Conservation (phyloP, 2,797 vertebrate species). For the Artibeus lituratus region DNA sequence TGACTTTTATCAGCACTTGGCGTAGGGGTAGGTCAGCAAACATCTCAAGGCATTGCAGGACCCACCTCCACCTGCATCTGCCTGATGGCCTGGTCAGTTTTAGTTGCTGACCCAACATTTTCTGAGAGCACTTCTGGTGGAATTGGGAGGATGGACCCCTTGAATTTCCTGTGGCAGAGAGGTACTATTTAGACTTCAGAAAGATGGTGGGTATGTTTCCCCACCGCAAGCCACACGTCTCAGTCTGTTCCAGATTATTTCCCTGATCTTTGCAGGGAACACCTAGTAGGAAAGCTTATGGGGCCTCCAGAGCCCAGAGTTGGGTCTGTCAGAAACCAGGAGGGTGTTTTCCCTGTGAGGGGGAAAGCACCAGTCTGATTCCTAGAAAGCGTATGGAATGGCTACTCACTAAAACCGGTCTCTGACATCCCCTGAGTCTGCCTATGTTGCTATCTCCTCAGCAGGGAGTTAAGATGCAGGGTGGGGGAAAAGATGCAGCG, state of each 20-base stretch:
- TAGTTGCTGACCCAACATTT: neutral
- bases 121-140: neutral
- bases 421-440: neutral
- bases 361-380: neutral
- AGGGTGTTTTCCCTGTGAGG: neutral
- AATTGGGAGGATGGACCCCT: neutral
- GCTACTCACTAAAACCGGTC: neutral
- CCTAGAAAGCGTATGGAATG: neutral
- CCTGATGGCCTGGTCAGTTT: neutral
- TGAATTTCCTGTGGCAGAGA: neutral
- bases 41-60: neutral
- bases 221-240: neutral
- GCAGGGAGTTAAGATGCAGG: neutral
- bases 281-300: neutral
- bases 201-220: neutral
- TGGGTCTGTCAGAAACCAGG: neutral
- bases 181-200: neutral
- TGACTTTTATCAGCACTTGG: neutral
- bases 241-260: neutral
- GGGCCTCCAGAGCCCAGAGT: neutral
- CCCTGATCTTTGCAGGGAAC: neutral
- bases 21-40: neutral
- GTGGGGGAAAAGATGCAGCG: neutral
- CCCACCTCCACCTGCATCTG: neutral
- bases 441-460: neutral